phyloP scores from a whole-genome alignment of 2,888 invertebrate species.

The Scaptomyza parva region DNA sequence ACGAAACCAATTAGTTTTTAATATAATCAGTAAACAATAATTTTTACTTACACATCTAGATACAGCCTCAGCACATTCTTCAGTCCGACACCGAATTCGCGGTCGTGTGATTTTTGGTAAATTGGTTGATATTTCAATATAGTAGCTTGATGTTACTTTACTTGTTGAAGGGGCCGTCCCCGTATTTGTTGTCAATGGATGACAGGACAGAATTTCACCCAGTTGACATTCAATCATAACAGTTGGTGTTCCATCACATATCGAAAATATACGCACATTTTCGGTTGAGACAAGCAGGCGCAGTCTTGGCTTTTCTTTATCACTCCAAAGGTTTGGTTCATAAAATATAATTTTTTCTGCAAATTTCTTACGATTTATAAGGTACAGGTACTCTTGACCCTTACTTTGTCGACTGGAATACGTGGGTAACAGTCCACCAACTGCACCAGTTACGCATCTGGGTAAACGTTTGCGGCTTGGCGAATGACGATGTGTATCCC shows the following conservation, averaged over 20 bases:
- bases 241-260: constrained; percentile 82
- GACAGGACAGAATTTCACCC: constrained; percentile 84
- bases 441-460: constrained; percentile 91
- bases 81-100: constrained; percentile 90
- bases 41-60: constrained; percentile 83
- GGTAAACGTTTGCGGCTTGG: constrained; percentile 90
- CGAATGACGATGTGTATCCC: constrained; percentile 89
- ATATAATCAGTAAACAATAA: not conserved
- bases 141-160: constrained; percentile 74
- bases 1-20: not conserved
- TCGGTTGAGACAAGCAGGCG: constrained; percentile 84
- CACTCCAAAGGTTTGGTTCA: constrained; percentile 92
- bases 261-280: constrained; percentile 83
- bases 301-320: constrained; percentile 86
- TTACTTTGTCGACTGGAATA: constrained; percentile 91
- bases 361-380: constrained; percentile 90
- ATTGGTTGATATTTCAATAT: constrained; percentile 85
- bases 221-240: constrained; percentile 83
- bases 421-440: constrained; percentile 93
- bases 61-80: constrained; percentile 87
- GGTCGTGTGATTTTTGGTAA: constrained; percentile 87
- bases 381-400: constrained; percentile 92
- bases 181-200: constrained; percentile 80
- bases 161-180: constrained; percentile 56
- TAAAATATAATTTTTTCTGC: constrained; percentile 93